Evolutionary conservation across 2,797 vertebrate genomes (phyloP).

Genomic region (Enteromius anoplus): DNA sequence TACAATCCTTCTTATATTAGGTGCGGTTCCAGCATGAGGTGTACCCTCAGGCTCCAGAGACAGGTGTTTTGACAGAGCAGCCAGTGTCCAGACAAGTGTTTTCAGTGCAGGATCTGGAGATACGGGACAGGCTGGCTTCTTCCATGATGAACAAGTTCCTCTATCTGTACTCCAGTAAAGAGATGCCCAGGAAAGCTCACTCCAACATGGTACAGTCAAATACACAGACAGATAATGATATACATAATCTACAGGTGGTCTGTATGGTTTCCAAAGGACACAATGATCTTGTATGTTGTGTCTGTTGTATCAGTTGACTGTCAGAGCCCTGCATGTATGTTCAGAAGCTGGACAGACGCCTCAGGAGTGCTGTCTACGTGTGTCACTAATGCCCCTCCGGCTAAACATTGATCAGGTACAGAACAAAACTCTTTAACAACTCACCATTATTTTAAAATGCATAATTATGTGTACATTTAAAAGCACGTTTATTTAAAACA

Average conservation of each 20-base stretch:
- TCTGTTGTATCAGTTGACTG: slow-evolving; percentile 80
- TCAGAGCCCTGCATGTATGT: slow-evolving; percentile 93
- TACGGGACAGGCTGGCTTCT: slow-evolving; percentile 92
- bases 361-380: slow-evolving; percentile 92
- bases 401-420: slow-evolving; percentile 97
- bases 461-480: too few relatives aligned
- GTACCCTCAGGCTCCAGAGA: slow-evolving; percentile 79
- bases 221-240: background rate
- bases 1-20: slow-evolving; percentile 66
- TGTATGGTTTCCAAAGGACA: background rate
- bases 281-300: background rate
- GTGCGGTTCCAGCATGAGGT: slow-evolving; percentile 97
- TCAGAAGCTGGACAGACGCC: slow-evolving; percentile 91
- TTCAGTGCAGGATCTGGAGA: slow-evolving; percentile 94
- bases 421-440: background rate
- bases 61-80: slow-evolving; percentile 77
- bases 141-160: slow-evolving; percentile 99
- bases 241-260: background rate
- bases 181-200: slow-evolving; percentile 97
- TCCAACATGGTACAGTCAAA: slow-evolving; percentile 90
- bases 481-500: background rate
- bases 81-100: slow-evolving; percentile 95
- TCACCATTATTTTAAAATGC: background rate
- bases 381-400: slow-evolving; percentile 95
- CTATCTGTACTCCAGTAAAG: slow-evolving; percentile 95